Evolutionary conservation across 2,888 invertebrate species (phyloP), one percentile per base, ranked within the genome.

Genomic region (Lepidochitona cinerea): DNA sequence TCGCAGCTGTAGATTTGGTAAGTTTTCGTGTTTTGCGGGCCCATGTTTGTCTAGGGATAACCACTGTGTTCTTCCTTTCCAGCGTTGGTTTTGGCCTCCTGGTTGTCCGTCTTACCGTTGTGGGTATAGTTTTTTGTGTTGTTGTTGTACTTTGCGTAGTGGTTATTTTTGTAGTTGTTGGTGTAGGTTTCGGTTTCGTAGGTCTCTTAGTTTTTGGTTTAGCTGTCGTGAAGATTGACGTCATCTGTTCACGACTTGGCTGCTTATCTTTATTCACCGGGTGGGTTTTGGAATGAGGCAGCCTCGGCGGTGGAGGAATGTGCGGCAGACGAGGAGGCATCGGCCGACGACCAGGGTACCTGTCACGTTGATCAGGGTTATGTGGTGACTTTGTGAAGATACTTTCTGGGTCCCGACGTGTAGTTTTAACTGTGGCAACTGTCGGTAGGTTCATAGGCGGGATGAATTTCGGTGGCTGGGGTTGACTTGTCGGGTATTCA

Each of bases 371-470:
- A 7, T 14, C 64, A 37, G 23, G 14, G 26, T 6, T 32, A 59
- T 14, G 52, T 59, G 73, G 6, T 53, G 59, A 29, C 35, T 67
- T 23, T 54, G 54, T 37, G 75, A 53, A 49, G 18, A 49, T 49
- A 4, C n/a, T 14, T 36, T 53, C 1, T 67, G 37, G 18, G 70
- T 33, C 72, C 70, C 72, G 9, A 66, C 37, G 0, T 72, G 72
- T 6, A 68, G 52, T 29, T 52, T 69, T n/a, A 37, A 54, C 41
- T 12, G 41, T 41, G 41, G 18, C 41, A 12, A 41, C 41, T 29
- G 59, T 59, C 32, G 59, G 59, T 59, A 59, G 26, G 9, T 59
- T 59, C 29, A 59, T 29, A 29, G 59, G 23, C 2, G 59, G 59
- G 29, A 59, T 59, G 29, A 29, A 59, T 26, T 9, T 1, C 4